A percentile compares a stretch with the other conserved stretches of the same genome.
Evolutionary conservation across 1,140 invertebrate genomes (phyloP).

Genomic region (Trichonephila clavata): DNA sequence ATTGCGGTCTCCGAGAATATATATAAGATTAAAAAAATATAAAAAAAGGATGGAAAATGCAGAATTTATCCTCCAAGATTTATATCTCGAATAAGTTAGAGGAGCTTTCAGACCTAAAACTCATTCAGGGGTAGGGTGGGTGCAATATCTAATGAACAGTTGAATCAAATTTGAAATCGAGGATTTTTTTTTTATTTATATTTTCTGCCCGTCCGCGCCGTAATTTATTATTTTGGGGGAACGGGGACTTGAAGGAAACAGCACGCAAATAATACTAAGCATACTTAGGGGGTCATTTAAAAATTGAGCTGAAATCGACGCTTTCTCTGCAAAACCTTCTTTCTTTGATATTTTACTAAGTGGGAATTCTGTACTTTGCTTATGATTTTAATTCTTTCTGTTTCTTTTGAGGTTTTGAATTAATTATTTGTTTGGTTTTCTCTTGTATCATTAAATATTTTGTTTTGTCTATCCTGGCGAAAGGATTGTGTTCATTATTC

Average conservation of each 20-base stretch:
- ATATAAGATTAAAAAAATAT: conserved; percentile 53
- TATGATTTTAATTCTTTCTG: too few relatives aligned
- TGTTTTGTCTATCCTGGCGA: too few relatives aligned
- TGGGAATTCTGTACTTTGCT: too few relatives aligned
- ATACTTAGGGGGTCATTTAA: neutral
- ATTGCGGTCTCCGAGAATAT: conserved; percentile 50
- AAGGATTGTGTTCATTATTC: too few relatives aligned
- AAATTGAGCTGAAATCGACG: conserved; percentile 7
- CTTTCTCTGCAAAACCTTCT: too few relatives aligned
- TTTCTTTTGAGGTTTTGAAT: too few relatives aligned
- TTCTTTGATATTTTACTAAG: too few relatives aligned
- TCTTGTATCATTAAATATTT: too few relatives aligned
- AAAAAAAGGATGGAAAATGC: conserved; percentile 35
- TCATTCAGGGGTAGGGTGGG: conserved; percentile 67
- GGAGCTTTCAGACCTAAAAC: conserved; percentile 74
- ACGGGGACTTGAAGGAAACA: conserved; percentile 64
- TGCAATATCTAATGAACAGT: conserved; percentile 76
- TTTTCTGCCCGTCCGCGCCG: conserved; percentile 66
- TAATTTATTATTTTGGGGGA: conserved; percentile 76
- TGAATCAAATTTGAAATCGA: conserved; percentile 77
- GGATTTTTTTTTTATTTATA: conserved; percentile 73
- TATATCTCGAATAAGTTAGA: conserved; percentile 76
- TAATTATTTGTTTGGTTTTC: too few relatives aligned
- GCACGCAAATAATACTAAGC: conserved; percentile 74
- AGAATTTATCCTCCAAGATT: conserved; percentile 67